Conservation (phyloP, 2,888 invertebrate genomes). For the Drosophila atripex region DNA sequence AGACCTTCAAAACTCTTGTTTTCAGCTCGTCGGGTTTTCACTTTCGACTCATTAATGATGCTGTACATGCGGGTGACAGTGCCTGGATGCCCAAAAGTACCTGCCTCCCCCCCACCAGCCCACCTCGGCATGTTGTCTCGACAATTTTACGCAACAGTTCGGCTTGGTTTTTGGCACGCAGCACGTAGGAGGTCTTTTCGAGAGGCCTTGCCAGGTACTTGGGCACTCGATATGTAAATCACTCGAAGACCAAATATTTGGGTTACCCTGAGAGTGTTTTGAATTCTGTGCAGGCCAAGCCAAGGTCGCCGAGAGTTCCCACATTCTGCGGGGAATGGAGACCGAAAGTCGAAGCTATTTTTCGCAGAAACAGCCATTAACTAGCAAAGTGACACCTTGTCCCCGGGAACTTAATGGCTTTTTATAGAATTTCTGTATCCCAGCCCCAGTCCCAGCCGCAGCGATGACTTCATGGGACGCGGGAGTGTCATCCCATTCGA, state of each 20-base stretch:
- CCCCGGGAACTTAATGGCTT: neutral
- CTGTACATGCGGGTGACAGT: conserved; percentile 23
- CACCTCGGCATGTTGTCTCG: conserved; percentile 36
- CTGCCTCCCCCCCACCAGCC: conserved; percentile 1
- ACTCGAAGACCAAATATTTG: conserved; percentile 5
- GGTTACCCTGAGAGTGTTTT: neutral
- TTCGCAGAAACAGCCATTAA: neutral
- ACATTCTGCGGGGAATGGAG: neutral
- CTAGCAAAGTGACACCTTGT: conserved; percentile 2
- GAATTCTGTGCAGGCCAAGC: neutral
- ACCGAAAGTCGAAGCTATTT: neutral
- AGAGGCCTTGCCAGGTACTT: conserved; percentile 26
- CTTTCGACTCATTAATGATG: conserved; percentile 6
- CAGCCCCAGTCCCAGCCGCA: no score
- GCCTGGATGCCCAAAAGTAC: conserved; percentile 14
- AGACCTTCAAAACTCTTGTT: neutral
- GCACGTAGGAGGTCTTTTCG: conserved; percentile 52
- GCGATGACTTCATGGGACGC: conserved; percentile 14
- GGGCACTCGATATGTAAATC: conserved; percentile 33
- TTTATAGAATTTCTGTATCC: neutral
- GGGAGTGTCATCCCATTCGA: conserved; percentile 19
- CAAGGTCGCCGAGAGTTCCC: neutral
- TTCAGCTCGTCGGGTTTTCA: neutral
- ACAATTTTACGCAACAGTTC: conserved; percentile 58
- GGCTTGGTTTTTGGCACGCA: conserved; percentile 58